These are phyloP conservation scores for Cuculus canorus DNA, from an alignment of 2,797 vertebrate genomes.

Conservation along the genomic window DNA sequence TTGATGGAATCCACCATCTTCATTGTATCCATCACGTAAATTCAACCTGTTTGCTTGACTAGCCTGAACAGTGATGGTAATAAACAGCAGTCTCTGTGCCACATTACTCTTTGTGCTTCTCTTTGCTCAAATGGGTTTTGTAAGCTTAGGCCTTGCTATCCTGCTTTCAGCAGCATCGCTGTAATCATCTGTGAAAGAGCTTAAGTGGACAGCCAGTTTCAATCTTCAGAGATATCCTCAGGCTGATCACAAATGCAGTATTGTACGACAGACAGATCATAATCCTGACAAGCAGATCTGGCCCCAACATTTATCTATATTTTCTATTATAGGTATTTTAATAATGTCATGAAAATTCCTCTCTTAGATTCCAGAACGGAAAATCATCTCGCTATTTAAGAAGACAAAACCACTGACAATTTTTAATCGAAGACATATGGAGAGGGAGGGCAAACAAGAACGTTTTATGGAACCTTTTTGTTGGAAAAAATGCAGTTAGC, in stretches of 20 bases:
- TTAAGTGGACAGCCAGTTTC: neutral
- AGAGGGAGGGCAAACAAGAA: accelerated
- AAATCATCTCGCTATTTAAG: neutral
- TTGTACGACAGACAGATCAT: neutral
- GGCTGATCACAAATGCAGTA: neutral
- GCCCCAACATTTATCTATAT: neutral
- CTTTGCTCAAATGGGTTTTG: neutral
- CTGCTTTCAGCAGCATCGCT: neutral
- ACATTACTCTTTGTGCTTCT: neutral
- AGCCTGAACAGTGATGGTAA: neutral
- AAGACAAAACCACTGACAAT: neutral
- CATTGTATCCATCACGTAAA: neutral
- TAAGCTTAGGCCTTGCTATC: neutral
- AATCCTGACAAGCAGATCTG: neutral
- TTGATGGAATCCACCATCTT: neutral
- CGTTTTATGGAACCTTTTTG: neutral
- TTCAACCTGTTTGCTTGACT: neutral
- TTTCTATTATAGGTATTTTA: neutral
- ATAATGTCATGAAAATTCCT: neutral
- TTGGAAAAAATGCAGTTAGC: constrained; percentile 27
- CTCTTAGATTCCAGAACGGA: neutral
- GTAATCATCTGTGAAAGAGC: constrained; percentile 13
- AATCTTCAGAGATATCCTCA: neutral
- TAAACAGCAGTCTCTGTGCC: neutral
- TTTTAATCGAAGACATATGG: neutral